Percentiles rank a stretch among this genome's conserved stretches.
phyloP scores from a whole-genome alignment of 2,113 vertebrate genomes.

The Pleuronectes platessa region DNA sequence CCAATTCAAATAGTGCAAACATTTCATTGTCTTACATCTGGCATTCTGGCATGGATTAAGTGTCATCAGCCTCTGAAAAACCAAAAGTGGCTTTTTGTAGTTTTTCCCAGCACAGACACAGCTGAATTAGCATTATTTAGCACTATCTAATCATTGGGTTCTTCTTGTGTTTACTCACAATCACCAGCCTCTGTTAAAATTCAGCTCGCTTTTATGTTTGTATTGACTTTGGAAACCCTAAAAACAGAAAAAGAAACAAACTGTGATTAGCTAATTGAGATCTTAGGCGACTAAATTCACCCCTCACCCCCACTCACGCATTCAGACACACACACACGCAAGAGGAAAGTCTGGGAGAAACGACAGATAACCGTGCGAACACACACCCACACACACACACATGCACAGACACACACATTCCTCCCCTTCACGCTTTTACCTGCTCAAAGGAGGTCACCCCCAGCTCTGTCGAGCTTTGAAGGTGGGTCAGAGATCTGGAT shows the following conservation, averaged over 20 bases:
- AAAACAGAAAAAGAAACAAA: slow-evolving; percentile 50
- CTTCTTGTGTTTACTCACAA: slow-evolving; percentile 51
- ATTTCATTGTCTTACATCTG: slow-evolving; percentile 73
- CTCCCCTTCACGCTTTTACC: slow-evolving; percentile 27
- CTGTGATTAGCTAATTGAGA: slow-evolving; percentile 59
- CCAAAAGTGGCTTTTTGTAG: slow-evolving; percentile 31
- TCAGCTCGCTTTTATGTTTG: slow-evolving; percentile 38
- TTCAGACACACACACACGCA: background rate
- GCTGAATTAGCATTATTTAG: slow-evolving; percentile 56
- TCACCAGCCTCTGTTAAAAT: slow-evolving; percentile 42
- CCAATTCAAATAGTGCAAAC: slow-evolving; percentile 77
- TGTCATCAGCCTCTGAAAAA: slow-evolving; percentile 62
- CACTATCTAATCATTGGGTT: slow-evolving; percentile 47
- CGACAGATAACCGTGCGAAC: slow-evolving; percentile 16
- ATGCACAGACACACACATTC: background rate
- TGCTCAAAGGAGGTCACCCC: slow-evolving; percentile 75
- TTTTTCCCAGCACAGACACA: slow-evolving; percentile 39
- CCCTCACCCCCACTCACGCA: background rate
- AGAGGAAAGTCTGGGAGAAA: slow-evolving; percentile 4
- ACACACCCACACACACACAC: background rate
- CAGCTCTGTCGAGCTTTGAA: slow-evolving; percentile 80
- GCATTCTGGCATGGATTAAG: slow-evolving; percentile 70
- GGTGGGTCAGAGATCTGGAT: slow-evolving; percentile 84
- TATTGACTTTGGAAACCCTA: slow-evolving; percentile 28
- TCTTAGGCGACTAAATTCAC: slow-evolving; percentile 27